phyloP scores from a whole-genome alignment of 2,113 vertebrate species.

The Chascanopsetta lugubris region DNA sequence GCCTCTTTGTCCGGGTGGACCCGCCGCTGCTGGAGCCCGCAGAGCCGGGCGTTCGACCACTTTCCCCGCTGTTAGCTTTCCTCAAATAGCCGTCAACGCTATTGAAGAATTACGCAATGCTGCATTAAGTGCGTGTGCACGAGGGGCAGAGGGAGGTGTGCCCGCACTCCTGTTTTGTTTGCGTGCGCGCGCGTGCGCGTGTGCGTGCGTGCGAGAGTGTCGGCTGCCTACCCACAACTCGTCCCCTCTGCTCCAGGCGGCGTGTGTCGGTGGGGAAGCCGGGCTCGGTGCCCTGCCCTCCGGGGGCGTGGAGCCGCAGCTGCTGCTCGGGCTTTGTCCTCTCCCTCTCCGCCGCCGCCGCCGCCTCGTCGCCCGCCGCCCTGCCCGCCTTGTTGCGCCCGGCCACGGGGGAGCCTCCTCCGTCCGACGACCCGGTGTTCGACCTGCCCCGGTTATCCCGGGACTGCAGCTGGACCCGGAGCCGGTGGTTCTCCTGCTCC shows the following conservation, averaged over 20 bases:
- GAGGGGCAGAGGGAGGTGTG: slow-evolving; percentile 12
- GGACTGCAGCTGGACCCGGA: slow-evolving; percentile 71
- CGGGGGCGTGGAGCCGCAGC: slow-evolving; percentile 40
- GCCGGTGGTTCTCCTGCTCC: slow-evolving; percentile 81
- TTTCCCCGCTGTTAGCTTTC: not conserved
- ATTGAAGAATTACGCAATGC: slow-evolving; percentile 45
- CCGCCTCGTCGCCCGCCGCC: slow-evolving; percentile 33
- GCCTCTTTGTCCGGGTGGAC: not conserved
- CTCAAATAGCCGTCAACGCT: not conserved
- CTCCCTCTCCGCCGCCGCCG: slow-evolving; percentile 39
- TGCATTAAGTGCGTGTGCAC: not conserved
- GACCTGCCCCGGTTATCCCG: slow-evolving; percentile 40
- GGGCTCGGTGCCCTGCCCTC: slow-evolving; percentile 44
- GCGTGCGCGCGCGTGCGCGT: not conserved
- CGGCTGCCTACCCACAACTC: slow-evolving; percentile 75
- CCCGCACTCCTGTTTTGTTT: not conserved
- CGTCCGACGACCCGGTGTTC: not conserved
- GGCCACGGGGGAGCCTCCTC: not conserved
- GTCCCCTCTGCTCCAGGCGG: slow-evolving; percentile 77
- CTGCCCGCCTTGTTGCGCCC: not conserved
- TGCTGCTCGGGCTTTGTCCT: slow-evolving; percentile 61
- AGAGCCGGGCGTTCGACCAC: not conserved
- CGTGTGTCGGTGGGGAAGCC: slow-evolving; percentile 56
- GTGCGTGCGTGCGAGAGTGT: slow-evolving; percentile 13
- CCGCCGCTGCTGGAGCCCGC: no score